Evolutionary conservation across 2,113 vertebrate species (phyloP).

Genomic region (Stomatorhinus ivindoensis): DNA sequence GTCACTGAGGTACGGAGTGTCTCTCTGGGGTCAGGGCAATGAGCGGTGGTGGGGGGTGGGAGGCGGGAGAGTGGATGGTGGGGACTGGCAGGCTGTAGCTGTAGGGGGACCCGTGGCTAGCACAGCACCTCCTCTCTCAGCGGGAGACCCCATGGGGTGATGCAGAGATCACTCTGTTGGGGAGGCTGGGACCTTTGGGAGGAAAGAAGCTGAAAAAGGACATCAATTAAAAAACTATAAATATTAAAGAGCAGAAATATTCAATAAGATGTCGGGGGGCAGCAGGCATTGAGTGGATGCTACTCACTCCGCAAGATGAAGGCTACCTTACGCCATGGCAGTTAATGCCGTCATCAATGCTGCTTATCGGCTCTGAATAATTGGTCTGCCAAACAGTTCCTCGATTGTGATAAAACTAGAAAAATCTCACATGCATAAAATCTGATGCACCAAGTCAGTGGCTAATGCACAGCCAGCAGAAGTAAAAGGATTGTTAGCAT

Average conservation of each 20-base stretch:
- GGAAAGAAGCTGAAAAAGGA: constrained; percentile 56
- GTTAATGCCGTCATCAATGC: neutral
- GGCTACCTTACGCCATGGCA: neutral
- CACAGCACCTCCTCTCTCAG: constrained; percentile 45
- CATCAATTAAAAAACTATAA: constrained; percentile 71
- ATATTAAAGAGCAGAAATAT: constrained; percentile 67
- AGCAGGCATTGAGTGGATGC: neutral
- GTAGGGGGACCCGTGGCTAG: constrained; percentile 32
- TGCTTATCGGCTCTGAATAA: neutral
- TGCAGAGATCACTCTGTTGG: constrained; percentile 42
- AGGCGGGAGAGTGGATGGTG: neutral
- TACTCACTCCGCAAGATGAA: constrained; percentile 15
- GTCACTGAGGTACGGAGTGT: neutral
- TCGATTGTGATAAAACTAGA: neutral
- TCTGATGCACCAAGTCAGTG: neutral
- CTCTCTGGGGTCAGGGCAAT: neutral
- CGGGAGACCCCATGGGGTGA: constrained; percentile 49
- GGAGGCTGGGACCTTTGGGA: constrained; percentile 48
- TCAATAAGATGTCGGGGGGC: constrained; percentile 54
- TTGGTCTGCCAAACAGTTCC: neutral
- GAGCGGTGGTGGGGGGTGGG: neutral
- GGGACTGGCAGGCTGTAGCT: constrained; percentile 28
- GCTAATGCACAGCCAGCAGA: neutral
- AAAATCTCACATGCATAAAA: neutral
- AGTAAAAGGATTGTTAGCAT: neutral